A percentile compares a stretch with the other conserved stretches of the same genome.
Conservation (phyloP, 2,888 invertebrate species). For the Hoplodrina ambigua region DNA sequence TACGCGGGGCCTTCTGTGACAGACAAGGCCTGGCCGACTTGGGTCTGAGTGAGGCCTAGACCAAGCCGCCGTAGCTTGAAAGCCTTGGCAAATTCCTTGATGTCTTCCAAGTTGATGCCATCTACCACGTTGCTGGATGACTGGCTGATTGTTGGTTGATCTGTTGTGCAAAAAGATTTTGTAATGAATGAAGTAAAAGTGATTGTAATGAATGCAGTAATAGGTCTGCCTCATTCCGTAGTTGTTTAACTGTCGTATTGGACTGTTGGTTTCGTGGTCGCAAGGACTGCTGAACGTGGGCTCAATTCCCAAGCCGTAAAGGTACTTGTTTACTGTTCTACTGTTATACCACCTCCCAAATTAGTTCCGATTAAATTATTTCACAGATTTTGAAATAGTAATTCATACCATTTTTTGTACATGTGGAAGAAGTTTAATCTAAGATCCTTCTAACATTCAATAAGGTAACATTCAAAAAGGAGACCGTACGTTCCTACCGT, state of each 20-base stretch:
- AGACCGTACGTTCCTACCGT: background rate
- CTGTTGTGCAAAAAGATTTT: slow-evolving; percentile 84
- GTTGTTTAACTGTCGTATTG: background rate
- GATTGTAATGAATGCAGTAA: background rate
- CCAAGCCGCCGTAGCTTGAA: slow-evolving; percentile 98
- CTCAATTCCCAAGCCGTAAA: too few relatives aligned
- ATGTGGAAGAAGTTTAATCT: too few relatives aligned
- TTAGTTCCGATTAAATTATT: background rate
- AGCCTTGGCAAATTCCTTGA: slow-evolving; percentile 99
- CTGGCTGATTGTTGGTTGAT: slow-evolving; percentile 98
- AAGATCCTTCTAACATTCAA: too few relatives aligned
- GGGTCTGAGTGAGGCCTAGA: slow-evolving; percentile 98
- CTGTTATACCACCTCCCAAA: background rate
- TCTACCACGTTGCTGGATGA: slow-evolving; percentile 98
- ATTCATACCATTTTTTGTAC: too few relatives aligned
- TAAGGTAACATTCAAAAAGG: too few relatives aligned
- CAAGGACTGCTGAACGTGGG: background rate
- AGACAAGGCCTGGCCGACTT: slow-evolving; percentile 98
- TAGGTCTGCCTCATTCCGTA: background rate
- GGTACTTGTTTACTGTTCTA: too few relatives aligned
- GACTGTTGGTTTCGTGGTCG: background rate
- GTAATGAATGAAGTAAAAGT: slow-evolving; percentile 13
- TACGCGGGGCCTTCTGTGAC: slow-evolving; percentile 99
- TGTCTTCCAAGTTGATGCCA: slow-evolving; percentile 99
- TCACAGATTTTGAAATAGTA: too few relatives aligned